Evolutionary conservation across 2,113 vertebrate genomes (phyloP).

Genomic region (Danionella cerebrum): DNA sequence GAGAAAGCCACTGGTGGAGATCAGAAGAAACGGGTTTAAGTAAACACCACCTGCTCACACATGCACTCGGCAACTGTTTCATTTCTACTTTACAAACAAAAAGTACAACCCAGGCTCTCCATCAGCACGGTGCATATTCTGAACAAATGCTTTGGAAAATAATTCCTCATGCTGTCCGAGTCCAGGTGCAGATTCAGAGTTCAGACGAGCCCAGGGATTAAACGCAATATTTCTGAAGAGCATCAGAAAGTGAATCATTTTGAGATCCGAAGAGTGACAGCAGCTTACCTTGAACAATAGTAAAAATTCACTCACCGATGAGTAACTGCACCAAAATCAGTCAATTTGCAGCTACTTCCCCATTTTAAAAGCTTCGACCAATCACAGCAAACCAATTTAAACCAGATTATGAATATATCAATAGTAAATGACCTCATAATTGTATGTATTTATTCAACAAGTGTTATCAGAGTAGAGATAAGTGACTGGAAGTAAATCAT

Average conservation of each 20-base stretch:
- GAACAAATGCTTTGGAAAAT: neutral
- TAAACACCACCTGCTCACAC: conserved; percentile 21
- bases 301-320: too few species aligned
- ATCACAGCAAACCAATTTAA: too few species aligned
- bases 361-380: too few species aligned
- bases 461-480: too few species aligned
- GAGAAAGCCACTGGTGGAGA: neutral
- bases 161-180: conserved; percentile 9
- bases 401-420: too few species aligned
- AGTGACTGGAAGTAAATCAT: too few species aligned
- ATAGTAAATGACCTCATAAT: too few species aligned
- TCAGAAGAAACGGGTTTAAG: conserved; percentile 1
- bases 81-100: conserved; percentile 1
- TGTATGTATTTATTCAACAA: too few species aligned
- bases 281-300: too few species aligned
- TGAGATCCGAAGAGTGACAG: neutral
- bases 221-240: neutral
- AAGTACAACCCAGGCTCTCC: conserved; percentile 35
- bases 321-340: too few species aligned
- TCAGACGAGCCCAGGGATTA: neutral
- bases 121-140: conserved; percentile 10
- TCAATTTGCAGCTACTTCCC: too few species aligned
- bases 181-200: conserved; percentile 21
- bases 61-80: neutral
- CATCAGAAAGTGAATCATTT: neutral